Base-by-base conservation (phyloP, 2,888 invertebrate genomes). In the Andrena flavipes region DNA sequence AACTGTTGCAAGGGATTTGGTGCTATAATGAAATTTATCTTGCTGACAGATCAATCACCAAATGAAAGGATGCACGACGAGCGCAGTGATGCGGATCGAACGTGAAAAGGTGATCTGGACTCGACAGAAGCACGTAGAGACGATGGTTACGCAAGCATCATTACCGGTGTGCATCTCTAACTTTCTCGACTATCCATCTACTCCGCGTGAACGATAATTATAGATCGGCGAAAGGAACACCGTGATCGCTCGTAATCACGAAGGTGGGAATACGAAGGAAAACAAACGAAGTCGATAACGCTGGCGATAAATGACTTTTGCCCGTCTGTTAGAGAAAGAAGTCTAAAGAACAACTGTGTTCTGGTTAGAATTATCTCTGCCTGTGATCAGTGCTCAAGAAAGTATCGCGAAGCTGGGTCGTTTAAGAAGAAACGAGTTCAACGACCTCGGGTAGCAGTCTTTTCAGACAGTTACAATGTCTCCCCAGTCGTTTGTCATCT, bases 381-480 rank as follows among this genome's bases (percentile, higher is more conserved):
- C 16, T 8, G 13, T 4, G 16, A 2, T 49, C 20, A 26, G 30
- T 2, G 26, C 35, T 30, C 6, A 26, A 2, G 7, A 33, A n/a
- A 2, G 10, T 30, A 8, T 1, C 5, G 20, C 8, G 23, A 29
- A n/a, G 16, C 8, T 16, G 20, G 6, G 10, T 35, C 2, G 0
- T 42, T 49, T 13, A 0, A n/a, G 10, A 4, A 13, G 13, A 42
- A 64, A n/a, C 4, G 1, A 10, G 23, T 23, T 67, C 42, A 42
- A 68, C 42, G 29, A 56, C 63, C 16, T 29, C 16, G n/a, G 29
- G 8, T n/a, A 7, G 13, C 23, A 10, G 54, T 16, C 30, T 10
- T 26, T 29, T 30, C 42, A 54, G 16, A 51, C 64, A 4, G 65
- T 54, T 62, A 80, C 65, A 70, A 49, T 54, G 33, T 48, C 60